Evolutionary conservation across 2,113 vertebrate species (phyloP).

Genomic region (Suricata suricatta): DNA sequence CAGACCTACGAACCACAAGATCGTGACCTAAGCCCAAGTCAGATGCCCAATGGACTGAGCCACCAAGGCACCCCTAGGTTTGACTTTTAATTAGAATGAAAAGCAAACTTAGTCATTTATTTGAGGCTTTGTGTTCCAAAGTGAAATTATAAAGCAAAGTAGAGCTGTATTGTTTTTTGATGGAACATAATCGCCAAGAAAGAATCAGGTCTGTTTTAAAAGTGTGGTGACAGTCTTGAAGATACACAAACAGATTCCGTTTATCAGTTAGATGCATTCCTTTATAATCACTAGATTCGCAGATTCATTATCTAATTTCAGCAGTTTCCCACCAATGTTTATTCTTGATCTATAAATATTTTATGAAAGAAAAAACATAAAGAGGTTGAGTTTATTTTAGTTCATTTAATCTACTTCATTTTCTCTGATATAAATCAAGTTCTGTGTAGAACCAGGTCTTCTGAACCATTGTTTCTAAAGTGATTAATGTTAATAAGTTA

Average conservation of each 20-base stretch:
- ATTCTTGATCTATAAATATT: not conserved
- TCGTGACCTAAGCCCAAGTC: too few species aligned
- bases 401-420: not conserved
- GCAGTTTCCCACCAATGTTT: not conserved
- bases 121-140: not conserved
- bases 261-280: not conserved
- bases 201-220: not conserved
- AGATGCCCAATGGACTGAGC: too few species aligned
- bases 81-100: not conserved
- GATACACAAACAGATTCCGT: not conserved
- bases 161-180: not conserved
- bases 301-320: not conserved
- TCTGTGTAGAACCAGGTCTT: not conserved
- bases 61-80: not conserved
- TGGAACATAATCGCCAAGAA: not conserved
- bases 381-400: not conserved
- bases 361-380: slow-evolving; percentile 32
- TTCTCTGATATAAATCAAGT: not conserved
- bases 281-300: not conserved
- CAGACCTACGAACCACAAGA: too few species aligned
- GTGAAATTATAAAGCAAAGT: slow-evolving; percentile 4
- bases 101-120: not conserved
- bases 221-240: not conserved
- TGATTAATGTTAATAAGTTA: not conserved
- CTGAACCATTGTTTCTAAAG: not conserved